Percentiles rank a stretch among this genome's conserved stretches.
These are phyloP conservation scores for Timema podura DNA, from an alignment of 2,888 invertebrate genomes.

Conservation along the genomic window DNA sequence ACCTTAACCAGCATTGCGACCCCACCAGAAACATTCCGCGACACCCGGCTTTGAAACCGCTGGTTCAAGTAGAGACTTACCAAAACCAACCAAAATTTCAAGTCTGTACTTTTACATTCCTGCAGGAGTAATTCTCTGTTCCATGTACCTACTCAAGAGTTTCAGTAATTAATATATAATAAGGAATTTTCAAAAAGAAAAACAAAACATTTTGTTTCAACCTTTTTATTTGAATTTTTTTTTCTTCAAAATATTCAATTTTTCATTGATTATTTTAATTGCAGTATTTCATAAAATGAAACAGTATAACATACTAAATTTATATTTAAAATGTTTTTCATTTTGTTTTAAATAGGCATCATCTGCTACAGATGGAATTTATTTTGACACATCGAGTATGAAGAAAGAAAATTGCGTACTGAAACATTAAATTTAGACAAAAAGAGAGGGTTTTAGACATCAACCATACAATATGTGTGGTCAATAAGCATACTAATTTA, in stretches of 20 bases:
- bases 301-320: conserved; percentile 24
- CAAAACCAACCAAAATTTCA: no score
- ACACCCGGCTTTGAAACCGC: no score
- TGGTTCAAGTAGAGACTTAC: no score
- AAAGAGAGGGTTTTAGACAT: no score
- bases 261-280: conserved; percentile 17
- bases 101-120: no score
- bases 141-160: no score
- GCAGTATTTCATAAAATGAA: conserved; percentile 29
- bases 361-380: conserved; percentile 31
- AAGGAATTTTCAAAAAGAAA: no score
- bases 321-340: conserved; percentile 23
- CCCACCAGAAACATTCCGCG: no score
- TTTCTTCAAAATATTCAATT: conserved; percentile 15
- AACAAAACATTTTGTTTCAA: conserved; percentile 14
- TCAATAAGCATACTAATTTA: conserved; percentile 7
- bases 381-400: conserved; percentile 17
- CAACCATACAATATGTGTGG: conserved; percentile 15
- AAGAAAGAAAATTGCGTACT: conserved; percentile 13
- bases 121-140: no score
- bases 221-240: conserved; percentile 25
- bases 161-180: no score
- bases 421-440: no score
- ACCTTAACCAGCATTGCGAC: no score
- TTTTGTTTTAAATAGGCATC: conserved; percentile 27